These are phyloP conservation scores for Eudemis profundana DNA, from an alignment of 2,888 invertebrate genomes.

Conservation along the genomic window DNA sequence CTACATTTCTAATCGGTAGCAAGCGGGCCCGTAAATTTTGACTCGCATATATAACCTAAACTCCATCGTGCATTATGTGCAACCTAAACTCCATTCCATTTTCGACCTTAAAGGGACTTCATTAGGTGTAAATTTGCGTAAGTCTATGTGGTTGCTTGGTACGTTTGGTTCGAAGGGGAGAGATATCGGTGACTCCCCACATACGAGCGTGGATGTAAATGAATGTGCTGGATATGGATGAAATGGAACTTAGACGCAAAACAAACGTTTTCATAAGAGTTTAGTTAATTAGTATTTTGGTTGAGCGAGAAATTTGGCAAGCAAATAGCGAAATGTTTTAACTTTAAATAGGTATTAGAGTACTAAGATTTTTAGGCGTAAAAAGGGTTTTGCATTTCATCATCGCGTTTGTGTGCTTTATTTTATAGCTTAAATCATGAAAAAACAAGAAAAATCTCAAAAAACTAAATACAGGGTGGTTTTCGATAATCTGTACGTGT, in stretches of 20 bases:
- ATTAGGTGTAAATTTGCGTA: not conserved
- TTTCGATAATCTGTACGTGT: too few species aligned
- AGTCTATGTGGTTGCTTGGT: not conserved
- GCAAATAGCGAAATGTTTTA: too few species aligned
- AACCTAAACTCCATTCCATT: not conserved
- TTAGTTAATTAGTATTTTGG: too few species aligned
- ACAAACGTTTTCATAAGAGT: not conserved
- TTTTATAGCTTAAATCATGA: too few species aligned
- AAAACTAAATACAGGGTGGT: too few species aligned
- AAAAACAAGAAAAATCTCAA: too few species aligned
- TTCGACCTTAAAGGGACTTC: not conserved
- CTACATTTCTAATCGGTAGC: constrained; percentile 53
- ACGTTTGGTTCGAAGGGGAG: not conserved
- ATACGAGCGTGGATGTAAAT: constrained; percentile 1
- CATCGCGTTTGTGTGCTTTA: too few species aligned
- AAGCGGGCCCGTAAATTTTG: constrained; percentile 26
- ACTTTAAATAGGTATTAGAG: too few species aligned
- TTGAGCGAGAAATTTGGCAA: too few species aligned
- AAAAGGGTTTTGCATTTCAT: too few species aligned
- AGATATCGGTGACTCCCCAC: constrained; percentile 7
- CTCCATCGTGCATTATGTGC: not conserved
- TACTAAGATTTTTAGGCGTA: too few species aligned
- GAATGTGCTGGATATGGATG: constrained; percentile 1
- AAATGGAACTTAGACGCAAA: not conserved
- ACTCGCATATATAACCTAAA: constrained; percentile 2